Conservation (phyloP, 2,888 invertebrate genomes). For the Chromoteleia sp. region DNA sequence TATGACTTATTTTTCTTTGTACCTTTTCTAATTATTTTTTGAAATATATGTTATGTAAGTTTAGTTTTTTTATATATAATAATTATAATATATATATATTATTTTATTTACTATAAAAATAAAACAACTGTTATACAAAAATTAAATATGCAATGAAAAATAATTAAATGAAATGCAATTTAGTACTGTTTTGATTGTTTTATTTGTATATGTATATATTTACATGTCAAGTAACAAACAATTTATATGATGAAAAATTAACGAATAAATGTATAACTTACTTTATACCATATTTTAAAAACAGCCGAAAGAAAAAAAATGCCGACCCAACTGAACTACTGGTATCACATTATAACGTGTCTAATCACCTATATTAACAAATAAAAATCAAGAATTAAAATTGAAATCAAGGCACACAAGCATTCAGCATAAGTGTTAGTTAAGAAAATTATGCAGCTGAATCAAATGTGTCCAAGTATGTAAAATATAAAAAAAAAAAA, state of each 20-base stretch:
- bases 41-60: neutral
- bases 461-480: too few species aligned
- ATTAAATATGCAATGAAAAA: too few species aligned
- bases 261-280: conserved; percentile 25
- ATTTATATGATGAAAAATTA: neutral
- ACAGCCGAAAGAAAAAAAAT: conserved; percentile 36
- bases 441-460: neutral
- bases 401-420: neutral
- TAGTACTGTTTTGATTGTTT: neutral
- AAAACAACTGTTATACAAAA: too few species aligned
- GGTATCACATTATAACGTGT: conserved; percentile 6
- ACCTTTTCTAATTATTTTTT: neutral
- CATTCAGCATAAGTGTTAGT: neutral
- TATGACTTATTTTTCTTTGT: neutral
- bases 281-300: conserved; percentile 21
- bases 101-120: too few species aligned
- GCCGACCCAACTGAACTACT: conserved; percentile 30
- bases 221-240: neutral
- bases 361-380: conserved; percentile 51
- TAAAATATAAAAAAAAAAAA: neutral
- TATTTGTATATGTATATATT: neutral
- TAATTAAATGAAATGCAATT: too few species aligned
- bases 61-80: too few species aligned
- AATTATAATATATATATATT: too few species aligned
- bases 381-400: conserved; percentile 30